phyloP scores from a whole-genome alignment of 2,888 invertebrate species.

The Microctonus hyperodae region DNA sequence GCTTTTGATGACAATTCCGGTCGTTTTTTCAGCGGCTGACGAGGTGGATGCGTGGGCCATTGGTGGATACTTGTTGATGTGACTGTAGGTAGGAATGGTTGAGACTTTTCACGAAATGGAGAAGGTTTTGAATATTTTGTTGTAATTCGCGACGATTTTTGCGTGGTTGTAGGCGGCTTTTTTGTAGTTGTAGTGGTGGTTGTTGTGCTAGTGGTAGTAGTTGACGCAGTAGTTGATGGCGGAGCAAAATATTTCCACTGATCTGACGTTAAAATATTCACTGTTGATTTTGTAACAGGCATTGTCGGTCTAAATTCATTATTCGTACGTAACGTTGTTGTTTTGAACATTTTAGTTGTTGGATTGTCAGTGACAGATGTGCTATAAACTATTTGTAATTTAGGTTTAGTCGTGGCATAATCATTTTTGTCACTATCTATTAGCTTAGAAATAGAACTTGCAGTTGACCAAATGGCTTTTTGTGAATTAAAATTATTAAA shows the following conservation, averaged over 20 bases:
- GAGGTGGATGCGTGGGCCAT: background rate
- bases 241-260: constrained; percentile 64
- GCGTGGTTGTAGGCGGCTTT: constrained; percentile 1
- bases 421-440: constrained; percentile 3
- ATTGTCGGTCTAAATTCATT: constrained; percentile 49
- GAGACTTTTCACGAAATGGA: background rate
- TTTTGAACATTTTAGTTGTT: constrained; percentile 42
- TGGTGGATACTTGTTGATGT: constrained; percentile 21
- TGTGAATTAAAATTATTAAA: constrained; percentile 41
- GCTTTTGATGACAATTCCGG: constrained; percentile 26
- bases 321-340: constrained; percentile 43
- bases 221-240: constrained; percentile 40
- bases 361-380: constrained; percentile 46
- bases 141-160: background rate
- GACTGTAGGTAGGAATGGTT: constrained; percentile 42
- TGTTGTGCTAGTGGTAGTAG: constrained; percentile 29
- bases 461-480: background rate
- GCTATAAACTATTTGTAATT: constrained; percentile 45
- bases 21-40: constrained; percentile 31
- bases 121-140: background rate
- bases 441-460: constrained; percentile 23
- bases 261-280: constrained; percentile 48
- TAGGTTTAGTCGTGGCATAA: constrained; percentile 34
- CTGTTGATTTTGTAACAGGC: constrained; percentile 39
- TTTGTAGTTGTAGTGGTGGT: constrained; percentile 22